A percentile compares a stretch with the other conserved stretches of the same genome.
These are phyloP conservation scores for Aptenodytes forsteri DNA, from an alignment of 2,113 vertebrate species.

Conservation along the genomic window DNA sequence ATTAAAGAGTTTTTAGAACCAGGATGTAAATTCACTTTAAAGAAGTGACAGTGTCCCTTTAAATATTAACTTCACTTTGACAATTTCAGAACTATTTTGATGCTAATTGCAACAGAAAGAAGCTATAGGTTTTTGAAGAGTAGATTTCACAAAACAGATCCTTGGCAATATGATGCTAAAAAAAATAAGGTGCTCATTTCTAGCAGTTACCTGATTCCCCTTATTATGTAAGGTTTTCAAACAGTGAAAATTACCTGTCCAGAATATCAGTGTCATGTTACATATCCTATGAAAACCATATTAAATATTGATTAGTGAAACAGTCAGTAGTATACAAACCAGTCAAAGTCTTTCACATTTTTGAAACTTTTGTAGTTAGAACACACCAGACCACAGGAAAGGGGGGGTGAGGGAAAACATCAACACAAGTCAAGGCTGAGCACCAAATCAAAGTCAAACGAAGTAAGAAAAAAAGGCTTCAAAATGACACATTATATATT, in stretches of 20 bases:
- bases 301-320: conserved; percentile 73
- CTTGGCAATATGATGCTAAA: conserved; percentile 57
- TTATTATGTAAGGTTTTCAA: conserved; percentile 64
- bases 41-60: conserved; percentile 49
- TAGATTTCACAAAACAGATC: conserved; percentile 4
- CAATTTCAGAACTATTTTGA: not conserved
- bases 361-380: conserved; percentile 26
- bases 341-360: conserved; percentile 52
- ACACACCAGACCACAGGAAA: not conserved
- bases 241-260: conserved; percentile 72
- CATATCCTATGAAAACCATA: conserved; percentile 75
- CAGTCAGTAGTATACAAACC: conserved; percentile 52
- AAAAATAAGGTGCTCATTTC: conserved; percentile 61
- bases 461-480: not conserved
- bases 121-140: not conserved
- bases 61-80: conserved; percentile 1
- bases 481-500: not conserved
- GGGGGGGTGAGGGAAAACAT: not conserved
- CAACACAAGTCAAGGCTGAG: not conserved
- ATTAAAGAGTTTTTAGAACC: not conserved
- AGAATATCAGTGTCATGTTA: conserved; percentile 76
- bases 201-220: conserved; percentile 67
- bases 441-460: not conserved
- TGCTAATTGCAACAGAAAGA: not conserved
- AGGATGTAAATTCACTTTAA: not conserved